These are phyloP conservation scores for Hirtodrosophila trivittata DNA, from an alignment of 2,888 invertebrate genomes.

Conservation along the genomic window DNA sequence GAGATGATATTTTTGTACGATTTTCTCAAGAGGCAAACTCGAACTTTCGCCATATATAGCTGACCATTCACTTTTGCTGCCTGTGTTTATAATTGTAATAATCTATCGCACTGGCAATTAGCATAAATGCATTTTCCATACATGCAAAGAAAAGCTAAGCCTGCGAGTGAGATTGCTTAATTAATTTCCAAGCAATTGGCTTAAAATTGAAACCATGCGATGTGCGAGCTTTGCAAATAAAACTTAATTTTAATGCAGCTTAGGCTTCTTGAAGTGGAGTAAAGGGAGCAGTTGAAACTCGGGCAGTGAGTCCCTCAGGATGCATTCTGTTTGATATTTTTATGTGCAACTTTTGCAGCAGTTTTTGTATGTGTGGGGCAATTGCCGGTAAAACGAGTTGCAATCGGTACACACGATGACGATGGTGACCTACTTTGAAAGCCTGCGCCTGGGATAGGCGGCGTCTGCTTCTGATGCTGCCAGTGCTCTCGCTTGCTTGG, in stretches of 20 bases:
- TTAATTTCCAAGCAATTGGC: constrained; percentile 66
- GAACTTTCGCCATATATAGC: constrained; percentile 26
- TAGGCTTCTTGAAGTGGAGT: constrained; percentile 11
- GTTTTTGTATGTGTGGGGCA: constrained; percentile 32
- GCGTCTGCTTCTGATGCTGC: constrained; percentile 24
- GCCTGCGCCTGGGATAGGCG: constrained; percentile 37
- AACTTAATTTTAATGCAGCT: constrained; percentile 61
- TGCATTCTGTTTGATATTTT: constrained; percentile 53
- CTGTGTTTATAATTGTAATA: constrained; percentile 6
- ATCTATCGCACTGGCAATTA: constrained; percentile 54
- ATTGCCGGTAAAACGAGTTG: constrained; percentile 69
- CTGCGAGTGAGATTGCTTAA: constrained; percentile 66
- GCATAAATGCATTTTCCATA: constrained; percentile 66
- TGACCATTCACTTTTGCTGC: not conserved
- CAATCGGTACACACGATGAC: constrained; percentile 38
- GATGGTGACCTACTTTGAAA: constrained; percentile 62
- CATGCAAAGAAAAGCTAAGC: constrained; percentile 29
- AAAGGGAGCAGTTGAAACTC: not conserved
- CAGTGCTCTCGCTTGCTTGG: constrained; percentile 18
- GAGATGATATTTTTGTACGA: constrained; percentile 10
- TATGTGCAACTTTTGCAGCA: constrained; percentile 29
- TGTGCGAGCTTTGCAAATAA: constrained; percentile 57
- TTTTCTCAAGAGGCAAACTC: constrained; percentile 10
- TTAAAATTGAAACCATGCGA: constrained; percentile 48
- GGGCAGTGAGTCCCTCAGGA: constrained; percentile 48